phyloP scores from a whole-genome alignment of 2,888 invertebrate species.

The Silvanus unidentatus region DNA sequence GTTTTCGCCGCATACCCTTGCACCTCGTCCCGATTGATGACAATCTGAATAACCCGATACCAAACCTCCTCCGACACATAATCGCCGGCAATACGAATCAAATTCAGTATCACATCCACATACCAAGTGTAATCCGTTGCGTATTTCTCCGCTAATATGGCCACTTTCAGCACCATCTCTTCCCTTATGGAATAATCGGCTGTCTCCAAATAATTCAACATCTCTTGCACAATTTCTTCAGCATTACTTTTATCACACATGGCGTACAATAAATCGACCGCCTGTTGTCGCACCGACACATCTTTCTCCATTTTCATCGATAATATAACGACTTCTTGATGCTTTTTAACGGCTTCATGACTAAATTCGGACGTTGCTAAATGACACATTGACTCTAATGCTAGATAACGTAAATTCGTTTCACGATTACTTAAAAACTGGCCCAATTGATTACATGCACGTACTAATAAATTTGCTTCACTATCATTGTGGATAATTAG shows the following conservation, averaged over 20 bases:
- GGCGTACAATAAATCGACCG: conserved; percentile 96
- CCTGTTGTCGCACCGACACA: conserved; percentile 95
- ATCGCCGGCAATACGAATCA: conserved; percentile 98
- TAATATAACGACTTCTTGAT: conserved; percentile 97
- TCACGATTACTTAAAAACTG: conserved; percentile 96
- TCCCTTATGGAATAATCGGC: conserved; percentile 99
- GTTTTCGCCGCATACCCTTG: conserved; percentile 99
- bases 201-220: conserved; percentile 97
- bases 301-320: conserved; percentile 99
- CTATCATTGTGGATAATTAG: conserved; percentile 99
- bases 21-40: conserved; percentile 98
- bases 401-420: conserved; percentile 95
- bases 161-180: conserved; percentile 99
- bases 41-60: conserved; percentile 99
- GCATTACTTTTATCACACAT: conserved; percentile 99
- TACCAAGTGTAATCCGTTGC: conserved; percentile 99
- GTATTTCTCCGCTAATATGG: conserved; percentile 98
- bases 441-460: conserved; percentile 98
- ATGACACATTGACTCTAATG: conserved; percentile 98
- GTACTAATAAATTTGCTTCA: conserved; percentile 91
- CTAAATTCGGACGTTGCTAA: conserved; percentile 98
- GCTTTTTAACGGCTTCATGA: conserved; percentile 99
- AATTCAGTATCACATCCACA: conserved; percentile 95
- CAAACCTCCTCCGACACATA: conserved; percentile 99
- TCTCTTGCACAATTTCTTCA: conserved; percentile 98